These are phyloP conservation scores for Sciurus niger DNA, from an alignment of 2,113 vertebrate species.

Conservation along the genomic window DNA sequence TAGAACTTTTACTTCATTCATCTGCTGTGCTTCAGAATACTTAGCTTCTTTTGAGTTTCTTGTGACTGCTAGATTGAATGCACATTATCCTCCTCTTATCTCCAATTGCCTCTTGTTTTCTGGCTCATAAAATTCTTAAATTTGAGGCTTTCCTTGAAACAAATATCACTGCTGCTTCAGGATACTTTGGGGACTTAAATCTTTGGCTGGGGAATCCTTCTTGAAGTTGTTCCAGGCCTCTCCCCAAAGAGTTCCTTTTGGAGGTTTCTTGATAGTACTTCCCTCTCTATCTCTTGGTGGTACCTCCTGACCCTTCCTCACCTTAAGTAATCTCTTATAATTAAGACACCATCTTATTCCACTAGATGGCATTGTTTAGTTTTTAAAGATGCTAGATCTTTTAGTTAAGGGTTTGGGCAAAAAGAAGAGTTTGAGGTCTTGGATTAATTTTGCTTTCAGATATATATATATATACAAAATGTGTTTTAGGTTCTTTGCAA, in stretches of 20 bases:
- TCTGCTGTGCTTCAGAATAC: not conserved
- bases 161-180: not conserved
- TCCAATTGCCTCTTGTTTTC: slow-evolving; percentile 25
- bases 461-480: not conserved
- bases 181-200: slow-evolving; percentile 25
- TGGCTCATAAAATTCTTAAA: not conserved
- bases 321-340: not conserved
- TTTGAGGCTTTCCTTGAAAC: slow-evolving; percentile 23
- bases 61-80: not conserved
- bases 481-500: not conserved
- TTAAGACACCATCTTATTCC: not conserved
- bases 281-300: not conserved
- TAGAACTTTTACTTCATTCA: not conserved
- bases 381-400: slow-evolving; percentile 31
- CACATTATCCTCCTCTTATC: not conserved
- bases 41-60: not conserved
- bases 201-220: not conserved
- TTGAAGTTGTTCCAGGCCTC: not conserved
- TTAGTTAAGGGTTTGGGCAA: slow-evolving; percentile 36
- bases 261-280: not conserved
- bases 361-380: slow-evolving; percentile 44
- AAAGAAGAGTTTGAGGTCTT: not conserved
- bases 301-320: no score
- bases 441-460: slow-evolving; percentile 20
- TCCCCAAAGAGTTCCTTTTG: not conserved